phyloP scores from a whole-genome alignment of 2,888 invertebrate species.

The Trissolcus brochymenae region DNA sequence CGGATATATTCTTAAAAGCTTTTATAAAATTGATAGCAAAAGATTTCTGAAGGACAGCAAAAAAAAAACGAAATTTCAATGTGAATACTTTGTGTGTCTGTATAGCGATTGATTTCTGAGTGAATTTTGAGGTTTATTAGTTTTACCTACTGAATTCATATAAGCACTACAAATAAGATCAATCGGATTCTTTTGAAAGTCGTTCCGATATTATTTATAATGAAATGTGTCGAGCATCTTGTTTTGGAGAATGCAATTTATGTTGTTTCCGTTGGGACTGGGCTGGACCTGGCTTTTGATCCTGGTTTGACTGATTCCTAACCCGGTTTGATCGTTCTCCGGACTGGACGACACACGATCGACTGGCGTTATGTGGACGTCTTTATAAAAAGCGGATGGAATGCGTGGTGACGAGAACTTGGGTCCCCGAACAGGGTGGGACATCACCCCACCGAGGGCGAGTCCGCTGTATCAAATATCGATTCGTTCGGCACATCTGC shows the following conservation, averaged over 20 bases:
- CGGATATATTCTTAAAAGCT: not conserved
- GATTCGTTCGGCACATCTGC: slow-evolving; percentile 56
- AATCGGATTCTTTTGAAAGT: slow-evolving; percentile 43
- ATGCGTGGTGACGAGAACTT: slow-evolving; percentile 51
- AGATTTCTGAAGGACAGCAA: slow-evolving; percentile 3
- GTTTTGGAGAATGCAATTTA: slow-evolving; percentile 53
- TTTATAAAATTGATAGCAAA: slow-evolving; percentile 21
- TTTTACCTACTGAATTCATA: slow-evolving; percentile 39
- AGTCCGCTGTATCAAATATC: slow-evolving; percentile 57
- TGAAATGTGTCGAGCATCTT: slow-evolving; percentile 46
- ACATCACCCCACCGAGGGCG: slow-evolving; percentile 54
- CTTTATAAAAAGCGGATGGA: slow-evolving; percentile 56
- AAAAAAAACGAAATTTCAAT: slow-evolving; percentile 20
- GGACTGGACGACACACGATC: slow-evolving; percentile 21
- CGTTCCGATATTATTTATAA: slow-evolving; percentile 53
- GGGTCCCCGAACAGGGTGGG: slow-evolving; percentile 54
- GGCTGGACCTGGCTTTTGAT: slow-evolving; percentile 36
- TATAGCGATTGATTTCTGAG: slow-evolving; percentile 18
- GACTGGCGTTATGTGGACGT: slow-evolving; percentile 47
- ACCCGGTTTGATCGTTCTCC: slow-evolving; percentile 41
- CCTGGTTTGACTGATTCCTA: slow-evolving; percentile 42
- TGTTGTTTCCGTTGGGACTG: slow-evolving; percentile 48
- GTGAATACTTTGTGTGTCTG: slow-evolving; percentile 4
- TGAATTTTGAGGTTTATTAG: slow-evolving; percentile 43
- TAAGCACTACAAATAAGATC: slow-evolving; percentile 51